Percentiles rank a stretch among this genome's conserved stretches.
Conservation (phyloP, 1,140 invertebrate genomes). For the Goniozus legneri region DNA sequence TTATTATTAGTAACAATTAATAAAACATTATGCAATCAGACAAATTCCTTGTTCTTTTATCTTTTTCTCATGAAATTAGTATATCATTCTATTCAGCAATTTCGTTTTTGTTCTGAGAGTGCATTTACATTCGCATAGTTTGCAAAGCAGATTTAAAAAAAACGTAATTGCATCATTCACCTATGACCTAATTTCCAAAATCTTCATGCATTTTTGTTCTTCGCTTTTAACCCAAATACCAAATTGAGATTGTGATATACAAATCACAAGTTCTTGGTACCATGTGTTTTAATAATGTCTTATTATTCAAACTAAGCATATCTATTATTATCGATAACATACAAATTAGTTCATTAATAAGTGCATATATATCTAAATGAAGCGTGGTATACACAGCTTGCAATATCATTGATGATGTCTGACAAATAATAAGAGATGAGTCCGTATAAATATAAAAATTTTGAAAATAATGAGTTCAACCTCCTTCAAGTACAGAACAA, state of each 20-base stretch:
- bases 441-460: too few species aligned
- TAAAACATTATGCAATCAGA: conserved; percentile 26
- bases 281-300: too few species aligned
- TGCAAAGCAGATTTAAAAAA: conserved; percentile 19
- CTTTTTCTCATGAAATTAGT: conserved; percentile 7
- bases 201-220: conserved; percentile 21
- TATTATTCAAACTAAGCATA: too few species aligned
- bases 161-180: conserved; percentile 4
- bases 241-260: not conserved
- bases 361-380: too few species aligned
- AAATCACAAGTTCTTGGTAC: too few species aligned
- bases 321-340: too few species aligned
- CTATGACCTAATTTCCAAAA: conserved; percentile 14
- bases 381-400: too few species aligned
- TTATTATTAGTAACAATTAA: conserved; percentile 49
- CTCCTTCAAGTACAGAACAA: too few species aligned
- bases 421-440: too few species aligned
- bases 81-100: conserved; percentile 6
- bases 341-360: too few species aligned
- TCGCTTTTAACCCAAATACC: not conserved
- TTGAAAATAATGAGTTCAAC: too few species aligned
- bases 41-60: conserved; percentile 8
- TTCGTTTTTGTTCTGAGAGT: not conserved
- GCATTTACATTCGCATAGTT: not conserved
- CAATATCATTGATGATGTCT: too few species aligned